Evolutionary conservation across 2,113 vertebrate genomes (phyloP), one percentile per base, ranked within the genome.

Genomic region (Pholis gunnellus): DNA sequence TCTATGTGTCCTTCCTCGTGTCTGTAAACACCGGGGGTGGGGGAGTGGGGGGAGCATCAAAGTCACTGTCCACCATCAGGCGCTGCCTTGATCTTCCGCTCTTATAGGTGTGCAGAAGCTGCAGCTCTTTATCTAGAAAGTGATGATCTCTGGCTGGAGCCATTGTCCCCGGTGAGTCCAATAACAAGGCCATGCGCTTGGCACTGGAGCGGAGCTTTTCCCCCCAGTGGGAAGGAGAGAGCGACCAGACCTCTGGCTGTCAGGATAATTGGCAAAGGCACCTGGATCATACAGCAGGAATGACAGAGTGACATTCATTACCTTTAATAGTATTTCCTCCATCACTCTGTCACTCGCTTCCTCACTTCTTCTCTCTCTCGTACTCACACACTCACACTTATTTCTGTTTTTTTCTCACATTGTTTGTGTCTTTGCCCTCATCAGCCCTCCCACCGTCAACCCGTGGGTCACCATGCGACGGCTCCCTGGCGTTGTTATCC

Each of bases 301-400:
- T 87, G 84, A 86, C 86, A 87, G 44, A 73, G 56, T 92, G 92
- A 64, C 78, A 69, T 92, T 89, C 91, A 89, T 94, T 88, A 82
- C 82, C 85, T 88, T 88, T 88, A 77, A 63, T 87, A 78, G 88
- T 87, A 69, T 84, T 81, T 0, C 61, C 44, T 83, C 87, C 80
- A 82, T 89, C 91, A 82, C 63, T 80, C 60, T 80, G 80, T 88
- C 83, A 90, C 68, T 72, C 69, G 69, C 42, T 63, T 52, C 31
- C 64, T 25, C 25, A 82, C 68, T 63, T 61, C 46, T 9, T 31
- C 42, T n/a, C 17, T 54, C 70, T 59, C 59, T 57, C 29, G 9
- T 40, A 56, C 67, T 1, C 48, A 25, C 29, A 2, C 67, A 50
- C 71, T 31, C 44, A 2, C 17, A 50, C 70, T 27, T 6, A 64